Percentiles rank a stretch among this genome's conserved stretches.
Evolutionary conservation across 1,140 invertebrate genomes (phyloP).

Genomic region (Drosophila trapezifrons): DNA sequence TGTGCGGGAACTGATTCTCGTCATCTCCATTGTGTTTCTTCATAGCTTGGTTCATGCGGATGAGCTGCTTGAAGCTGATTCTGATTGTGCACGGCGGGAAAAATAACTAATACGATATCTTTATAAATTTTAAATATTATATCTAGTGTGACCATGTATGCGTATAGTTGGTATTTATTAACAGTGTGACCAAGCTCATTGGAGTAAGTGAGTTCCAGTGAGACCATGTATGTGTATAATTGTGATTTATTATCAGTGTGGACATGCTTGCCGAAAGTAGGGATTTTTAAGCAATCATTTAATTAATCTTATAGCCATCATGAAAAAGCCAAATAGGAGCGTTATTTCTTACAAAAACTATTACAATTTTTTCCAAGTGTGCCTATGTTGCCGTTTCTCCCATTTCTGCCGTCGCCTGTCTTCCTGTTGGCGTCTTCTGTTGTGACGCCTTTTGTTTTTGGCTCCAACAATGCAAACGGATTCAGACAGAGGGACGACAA

Average conservation of each 20-base stretch:
- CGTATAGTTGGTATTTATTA: background rate
- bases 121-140: too few relatives aligned
- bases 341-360: too few relatives aligned
- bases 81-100: constrained; percentile 12
- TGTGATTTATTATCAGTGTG: background rate
- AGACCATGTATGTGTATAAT: background rate
- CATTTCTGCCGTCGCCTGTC: constrained; percentile 45
- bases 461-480: constrained; percentile 56
- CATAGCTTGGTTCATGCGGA: constrained; percentile 12
- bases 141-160: background rate
- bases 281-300: background rate
- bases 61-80: constrained; percentile 27
- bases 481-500: constrained; percentile 40
- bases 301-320: too few relatives aligned
- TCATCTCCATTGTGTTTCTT: constrained; percentile 32
- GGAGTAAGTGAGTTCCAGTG: background rate
- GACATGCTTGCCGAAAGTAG: background rate
- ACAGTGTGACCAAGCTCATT: background rate
- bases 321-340: too few relatives aligned
- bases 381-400: constrained; percentile 1
- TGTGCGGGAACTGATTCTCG: constrained; percentile 30
- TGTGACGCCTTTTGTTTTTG: constrained; percentile 73
- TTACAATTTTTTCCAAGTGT: constrained; percentile 1
- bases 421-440: constrained; percentile 68
- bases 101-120: background rate